Percentiles rank a stretch among this genome's conserved stretches.
Conservation (phyloP, 1,140 invertebrate species). For the Temnothorax longispinosus region DNA sequence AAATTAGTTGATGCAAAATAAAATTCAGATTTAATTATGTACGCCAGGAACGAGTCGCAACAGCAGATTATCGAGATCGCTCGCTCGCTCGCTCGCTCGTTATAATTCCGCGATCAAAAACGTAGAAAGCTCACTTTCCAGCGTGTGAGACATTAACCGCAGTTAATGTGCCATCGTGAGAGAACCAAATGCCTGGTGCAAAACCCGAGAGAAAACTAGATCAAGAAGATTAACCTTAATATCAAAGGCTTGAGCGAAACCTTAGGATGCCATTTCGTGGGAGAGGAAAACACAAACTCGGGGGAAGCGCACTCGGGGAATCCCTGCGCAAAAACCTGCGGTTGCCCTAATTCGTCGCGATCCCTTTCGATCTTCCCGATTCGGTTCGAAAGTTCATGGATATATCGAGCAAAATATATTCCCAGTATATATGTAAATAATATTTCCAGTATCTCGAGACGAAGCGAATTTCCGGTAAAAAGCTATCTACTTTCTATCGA, state of each 20-base stretch:
- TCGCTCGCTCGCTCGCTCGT: background rate
- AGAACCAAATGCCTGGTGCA: constrained; percentile 16
- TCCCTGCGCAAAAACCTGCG: constrained; percentile 21
- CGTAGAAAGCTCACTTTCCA: constrained; percentile 16
- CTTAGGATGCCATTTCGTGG: constrained; percentile 59
- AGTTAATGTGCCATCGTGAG: background rate
- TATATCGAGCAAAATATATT: background rate
- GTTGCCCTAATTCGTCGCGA: constrained; percentile 44
- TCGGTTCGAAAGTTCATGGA: background rate
- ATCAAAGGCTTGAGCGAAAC: constrained; percentile 73
- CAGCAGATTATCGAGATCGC: background rate
- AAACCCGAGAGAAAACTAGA: constrained; percentile 63
- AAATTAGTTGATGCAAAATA: background rate
- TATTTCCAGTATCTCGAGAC: background rate
- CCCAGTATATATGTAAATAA: background rate
- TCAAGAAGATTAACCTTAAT: constrained; percentile 76
- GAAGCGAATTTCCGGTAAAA: constrained; percentile 4
- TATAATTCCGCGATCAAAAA: background rate
- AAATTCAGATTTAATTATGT: background rate
- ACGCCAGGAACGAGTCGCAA: too few species aligned
- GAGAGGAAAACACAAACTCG: constrained; percentile 26
- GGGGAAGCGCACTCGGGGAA: background rate
- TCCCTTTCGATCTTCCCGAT: background rate
- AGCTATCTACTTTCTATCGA: constrained; percentile 10
- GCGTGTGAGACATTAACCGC: constrained; percentile 17